Evolutionary conservation across 2,113 vertebrate genomes (phyloP).

Genomic region (Varanus salvator): DNA sequence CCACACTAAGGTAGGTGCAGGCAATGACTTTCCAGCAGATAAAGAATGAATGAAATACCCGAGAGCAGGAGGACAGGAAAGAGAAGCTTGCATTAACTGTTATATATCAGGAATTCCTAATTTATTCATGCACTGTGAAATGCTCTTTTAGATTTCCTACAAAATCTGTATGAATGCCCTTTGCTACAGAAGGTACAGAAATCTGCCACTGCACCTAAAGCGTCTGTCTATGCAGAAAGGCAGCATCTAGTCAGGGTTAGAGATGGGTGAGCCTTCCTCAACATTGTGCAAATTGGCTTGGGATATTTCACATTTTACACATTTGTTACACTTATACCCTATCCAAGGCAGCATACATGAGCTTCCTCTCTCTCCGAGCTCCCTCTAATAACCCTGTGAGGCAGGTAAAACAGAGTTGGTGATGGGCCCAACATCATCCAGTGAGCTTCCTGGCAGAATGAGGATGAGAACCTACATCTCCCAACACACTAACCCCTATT

Average conservation of each 20-base stretch:
- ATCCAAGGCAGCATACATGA: no score
- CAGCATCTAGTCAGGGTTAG: neutral
- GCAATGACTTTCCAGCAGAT: neutral
- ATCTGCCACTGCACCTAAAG: neutral
- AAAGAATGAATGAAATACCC: neutral
- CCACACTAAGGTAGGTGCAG: constrained; percentile 84
- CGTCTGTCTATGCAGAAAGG: neutral
- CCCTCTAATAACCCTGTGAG: no score
- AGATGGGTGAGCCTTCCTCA: neutral
- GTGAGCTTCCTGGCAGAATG: no score
- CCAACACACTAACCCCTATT: no score
- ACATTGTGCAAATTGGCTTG: neutral
- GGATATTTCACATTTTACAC: no score
- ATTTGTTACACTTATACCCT: no score
- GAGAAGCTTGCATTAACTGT: neutral
- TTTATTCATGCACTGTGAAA: neutral
- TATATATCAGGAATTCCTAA: neutral
- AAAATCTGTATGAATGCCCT: neutral
- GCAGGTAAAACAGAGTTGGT: no score
- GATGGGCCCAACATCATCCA: no score
- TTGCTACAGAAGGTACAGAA: neutral
- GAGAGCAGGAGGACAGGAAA: neutral
- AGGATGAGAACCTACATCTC: no score
- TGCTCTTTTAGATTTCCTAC: neutral
- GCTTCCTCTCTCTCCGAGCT: no score